Base-by-base conservation (phyloP, 2,888 invertebrate species). In the Hyalella azteca region DNA sequence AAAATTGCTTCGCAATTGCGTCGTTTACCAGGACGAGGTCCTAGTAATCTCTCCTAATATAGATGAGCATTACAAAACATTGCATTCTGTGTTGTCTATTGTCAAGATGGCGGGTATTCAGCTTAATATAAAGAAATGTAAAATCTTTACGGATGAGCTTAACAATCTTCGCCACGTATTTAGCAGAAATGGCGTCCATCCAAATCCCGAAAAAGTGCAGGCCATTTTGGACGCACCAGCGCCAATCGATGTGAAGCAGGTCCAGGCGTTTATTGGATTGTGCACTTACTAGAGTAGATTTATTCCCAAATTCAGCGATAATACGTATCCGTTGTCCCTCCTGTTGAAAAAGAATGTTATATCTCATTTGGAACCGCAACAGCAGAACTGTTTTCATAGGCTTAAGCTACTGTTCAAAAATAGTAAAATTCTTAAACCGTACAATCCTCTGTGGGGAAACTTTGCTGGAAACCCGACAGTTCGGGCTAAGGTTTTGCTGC, bases 1-100 rank as follows among this genome's bases (percentile, higher is more conserved):
- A n/a, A n/a, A n/a, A n/a, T n/a, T n/a, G n/a, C n/a, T 59, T 59
- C 15, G 22, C 29, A 59, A 59, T 22, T 7, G 11, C 22, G 22
- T 59, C 22, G 59, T 59, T 7, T 59, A 59, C 22, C 59, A 59
- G 29, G 59, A 59, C n/a, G 59, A n/a, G n/a, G n/a, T n/a, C n/a
- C n/a, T n/a, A n/a, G n/a, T n/a, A n/a, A n/a, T n/a, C n/a, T n/a
- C n/a, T 9, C 11, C 9, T 9, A 59, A 7, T 9, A 22, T 59
- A 22, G 59, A 59, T 15, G 59, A 9, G n/a, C 59, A 59, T n/a
- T 9, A 59, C 29, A 9, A n/a, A 13, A 9, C 9, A 15, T 59
- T 59, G n/a, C 11, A 59, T 29, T 9, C 7, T 15, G 59, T 59
- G 7, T 22, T 59, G 9, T 9, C n/a, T n/a, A n/a, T 22, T 15